Evolutionary conservation across 2,797 vertebrate genomes (phyloP), one percentile per base, ranked within the genome.

Genomic region (Gadopsis marmoratus): DNA sequence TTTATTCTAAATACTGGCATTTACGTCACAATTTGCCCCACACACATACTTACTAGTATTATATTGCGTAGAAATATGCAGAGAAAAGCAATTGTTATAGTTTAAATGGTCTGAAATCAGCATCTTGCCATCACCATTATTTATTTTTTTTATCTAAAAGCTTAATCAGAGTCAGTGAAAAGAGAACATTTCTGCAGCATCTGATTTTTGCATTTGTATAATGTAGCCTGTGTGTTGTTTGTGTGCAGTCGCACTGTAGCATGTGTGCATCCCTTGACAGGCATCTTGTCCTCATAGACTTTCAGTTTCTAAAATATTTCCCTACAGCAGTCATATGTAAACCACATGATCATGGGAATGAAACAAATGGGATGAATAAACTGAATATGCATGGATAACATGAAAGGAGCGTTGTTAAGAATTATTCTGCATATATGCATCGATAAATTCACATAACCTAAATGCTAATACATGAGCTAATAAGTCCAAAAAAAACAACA

Each of bases 361-460:
- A 29, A 74, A 79, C 41, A 67, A 75, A 75, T 39, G 31, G 31
- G 19, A 51, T 37, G 11, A 53, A 53, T 26, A 5, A 53, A 23
- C n/a, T 23, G 50, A 53, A 54, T 73, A 70, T 74, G 53, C 50
- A 73, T 8, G 37, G 19, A 9, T 51, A 76, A 74, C 60, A 70
- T 66, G 37, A 63, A 43, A 72, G 37, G 23, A 19, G 62, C 51
- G 3, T 58, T 37, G 7, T 66, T 55, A 39, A 31, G 8, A 75
- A 72, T 60, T 58, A 83, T 59, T 56, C 60, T 43, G 59, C 62
- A 41, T 68, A 13, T 43, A 71, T 76, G 47, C 33, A 76, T 64
- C 29, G 7, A 78, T 58, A 3, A 64, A 69, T 71, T 60, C 7
- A 76, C 63, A 63, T 6, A 60, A 23, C 17, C 2, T 12, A 13